A percentile compares a stretch with the other conserved stretches of the same genome.
phyloP scores from a whole-genome alignment of 2,113 vertebrate genomes.

The Pollachius pollachius region DNA sequence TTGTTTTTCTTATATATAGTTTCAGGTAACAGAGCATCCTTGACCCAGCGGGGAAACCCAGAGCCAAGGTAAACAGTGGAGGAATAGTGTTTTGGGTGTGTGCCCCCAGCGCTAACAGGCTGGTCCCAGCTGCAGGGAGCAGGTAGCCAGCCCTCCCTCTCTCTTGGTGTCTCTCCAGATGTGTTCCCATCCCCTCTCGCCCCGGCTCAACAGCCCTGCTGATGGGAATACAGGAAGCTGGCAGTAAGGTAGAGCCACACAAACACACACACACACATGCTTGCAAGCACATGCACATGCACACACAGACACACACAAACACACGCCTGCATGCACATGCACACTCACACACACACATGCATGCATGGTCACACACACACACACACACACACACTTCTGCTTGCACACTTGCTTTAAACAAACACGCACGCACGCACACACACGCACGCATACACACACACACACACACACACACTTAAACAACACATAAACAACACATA shows the following conservation, averaged over 20 bases:
- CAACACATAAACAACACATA: slow-evolving; percentile 9
- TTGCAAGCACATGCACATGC: no score
- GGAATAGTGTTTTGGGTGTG: no score
- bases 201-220: slow-evolving; percentile 47
- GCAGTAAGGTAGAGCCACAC: slow-evolving; percentile 19
- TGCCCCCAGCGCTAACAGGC: no score
- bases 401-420: not conserved
- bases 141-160: slow-evolving; percentile 31
- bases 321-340: no score
- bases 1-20: no score
- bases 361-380: no score
- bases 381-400: no score
- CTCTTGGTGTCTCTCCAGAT: slow-evolving; percentile 25
- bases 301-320: slow-evolving; percentile 1
- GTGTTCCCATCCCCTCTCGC: slow-evolving; percentile 45
- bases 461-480: not conserved
- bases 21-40: no score
- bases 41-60: no score
- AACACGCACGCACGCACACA: slow-evolving; percentile 27
- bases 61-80: no score
- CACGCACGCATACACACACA: slow-evolving; percentile 15
- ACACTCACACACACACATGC: not conserved
- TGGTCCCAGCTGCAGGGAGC: slow-evolving; percentile 18
- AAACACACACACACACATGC: no score
- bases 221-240: slow-evolving; percentile 38